Conservation (phyloP, 2,797 vertebrate species). For the Coregonus sp. region DNA sequence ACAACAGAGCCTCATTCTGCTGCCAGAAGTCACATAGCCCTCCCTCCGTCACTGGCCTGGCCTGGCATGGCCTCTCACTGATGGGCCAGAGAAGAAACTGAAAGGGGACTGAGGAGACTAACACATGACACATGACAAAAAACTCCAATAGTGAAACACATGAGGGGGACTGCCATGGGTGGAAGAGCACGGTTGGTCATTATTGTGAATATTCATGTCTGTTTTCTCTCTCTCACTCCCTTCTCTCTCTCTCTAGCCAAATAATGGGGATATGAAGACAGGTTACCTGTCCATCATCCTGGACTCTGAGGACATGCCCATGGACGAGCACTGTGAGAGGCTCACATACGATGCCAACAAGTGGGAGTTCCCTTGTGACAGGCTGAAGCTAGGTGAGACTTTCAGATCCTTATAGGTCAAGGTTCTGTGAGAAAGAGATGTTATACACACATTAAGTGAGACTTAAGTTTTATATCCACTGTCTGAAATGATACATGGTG, state of each 20-base stretch:
- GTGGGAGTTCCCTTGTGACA: conserved; percentile 97
- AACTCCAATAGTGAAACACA: too few species aligned
- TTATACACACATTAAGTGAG: conserved; percentile 3
- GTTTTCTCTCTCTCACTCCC: conserved; percentile 1
- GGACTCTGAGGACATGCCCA: conserved; percentile 93
- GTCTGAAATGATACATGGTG: neutral
- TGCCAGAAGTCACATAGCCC: conserved; percentile 18
- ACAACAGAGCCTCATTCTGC: conserved; percentile 59
- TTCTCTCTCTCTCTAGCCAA: conserved; percentile 75
- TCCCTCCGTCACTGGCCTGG: conserved; percentile 24
- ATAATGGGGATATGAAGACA: conserved; percentile 88
- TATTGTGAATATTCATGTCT: conserved; percentile 40
- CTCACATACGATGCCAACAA: conserved; percentile 94
- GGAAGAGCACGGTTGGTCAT: neutral
- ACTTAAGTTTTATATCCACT: neutral
- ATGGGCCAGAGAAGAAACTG: conserved; percentile 9
- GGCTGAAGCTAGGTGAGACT: conserved; percentile 89
- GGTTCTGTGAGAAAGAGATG: neutral
- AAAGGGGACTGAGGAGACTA: conserved; percentile 1
- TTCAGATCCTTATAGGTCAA: neutral
- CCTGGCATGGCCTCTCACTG: conserved; percentile 48
- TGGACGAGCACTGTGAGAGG: conserved; percentile 94
- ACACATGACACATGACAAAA: too few species aligned
- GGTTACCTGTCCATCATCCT: conserved; percentile 98
- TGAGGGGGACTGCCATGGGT: too few species aligned